phyloP scores from a whole-genome alignment of 2,888 invertebrate genomes.

The Drosophila tanythrix region DNA sequence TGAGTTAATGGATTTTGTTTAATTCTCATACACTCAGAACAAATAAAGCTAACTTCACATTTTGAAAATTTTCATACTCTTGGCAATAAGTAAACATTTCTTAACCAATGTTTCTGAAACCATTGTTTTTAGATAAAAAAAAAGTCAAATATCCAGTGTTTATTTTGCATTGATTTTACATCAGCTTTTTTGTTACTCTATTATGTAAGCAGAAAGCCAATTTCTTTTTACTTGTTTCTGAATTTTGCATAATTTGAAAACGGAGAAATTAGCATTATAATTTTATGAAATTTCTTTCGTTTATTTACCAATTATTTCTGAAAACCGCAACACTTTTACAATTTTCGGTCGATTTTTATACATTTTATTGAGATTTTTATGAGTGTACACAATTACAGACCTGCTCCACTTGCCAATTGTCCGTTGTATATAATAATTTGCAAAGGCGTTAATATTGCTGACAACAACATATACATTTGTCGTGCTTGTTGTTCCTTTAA shows the following conservation, averaged over 20 bases:
- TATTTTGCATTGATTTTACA: not conserved
- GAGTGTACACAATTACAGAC: slow-evolving; percentile 14
- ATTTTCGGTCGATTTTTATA: not conserved
- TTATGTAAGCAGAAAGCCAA: not conserved
- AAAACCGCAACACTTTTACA: not conserved
- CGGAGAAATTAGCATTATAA: not conserved
- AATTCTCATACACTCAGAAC: slow-evolving; percentile 41
- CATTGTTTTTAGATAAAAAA: not conserved
- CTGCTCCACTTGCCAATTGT: slow-evolving; percentile 32
- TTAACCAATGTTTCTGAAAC: no score
- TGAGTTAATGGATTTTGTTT: slow-evolving; percentile 80
- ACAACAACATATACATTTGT: slow-evolving; percentile 37
- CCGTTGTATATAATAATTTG: slow-evolving; percentile 41
- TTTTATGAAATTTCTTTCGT: not conserved
- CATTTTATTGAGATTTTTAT: not conserved
- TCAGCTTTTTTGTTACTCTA: not conserved
- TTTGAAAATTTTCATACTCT: not conserved
- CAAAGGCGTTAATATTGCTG: slow-evolving; percentile 55
- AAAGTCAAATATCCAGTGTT: not conserved
- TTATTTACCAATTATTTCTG: not conserved
- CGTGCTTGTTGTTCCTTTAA: slow-evolving; percentile 35
- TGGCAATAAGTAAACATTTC: no score
- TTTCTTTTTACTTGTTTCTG: not conserved
- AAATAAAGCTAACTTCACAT: not conserved
- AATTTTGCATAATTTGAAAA: not conserved